A percentile compares a stretch with the other conserved stretches of the same genome.
phyloP scores from a whole-genome alignment of 2,113 vertebrate species.

The Terrapene triunguis region DNA sequence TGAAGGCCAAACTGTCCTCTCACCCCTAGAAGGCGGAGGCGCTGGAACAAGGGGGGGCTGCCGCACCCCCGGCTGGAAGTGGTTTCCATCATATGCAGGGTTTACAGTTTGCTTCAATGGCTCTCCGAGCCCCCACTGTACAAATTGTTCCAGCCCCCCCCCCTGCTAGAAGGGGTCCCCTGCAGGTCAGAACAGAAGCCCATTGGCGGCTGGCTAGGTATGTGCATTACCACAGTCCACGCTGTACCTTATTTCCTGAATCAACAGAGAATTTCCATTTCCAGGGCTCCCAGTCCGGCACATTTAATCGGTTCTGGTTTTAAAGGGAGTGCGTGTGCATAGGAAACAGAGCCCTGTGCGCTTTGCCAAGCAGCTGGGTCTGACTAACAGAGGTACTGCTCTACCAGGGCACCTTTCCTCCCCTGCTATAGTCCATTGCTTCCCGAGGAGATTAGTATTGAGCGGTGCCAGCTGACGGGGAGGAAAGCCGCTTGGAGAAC shows the following conservation, averaged over 20 bases:
- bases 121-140: too few species aligned
- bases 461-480: accelerated
- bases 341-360: background rate
- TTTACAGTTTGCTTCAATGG: too few species aligned
- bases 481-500: background rate
- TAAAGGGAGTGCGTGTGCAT: background rate
- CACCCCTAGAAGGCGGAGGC: too few species aligned
- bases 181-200: background rate
- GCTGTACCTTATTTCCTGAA: background rate
- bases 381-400: background rate
- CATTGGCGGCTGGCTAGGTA: background rate
- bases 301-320: background rate
- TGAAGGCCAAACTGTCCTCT: background rate
- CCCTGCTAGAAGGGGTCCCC: background rate
- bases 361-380: accelerated
- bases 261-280: background rate
- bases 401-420: background rate
- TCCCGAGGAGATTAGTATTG: accelerated
- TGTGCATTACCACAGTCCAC: background rate
- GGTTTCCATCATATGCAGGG: too few species aligned
- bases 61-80: too few species aligned
- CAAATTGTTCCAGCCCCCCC: too few species aligned
- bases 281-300: background rate
- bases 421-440: accelerated
- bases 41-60: too few species aligned